Percentiles rank a stretch among this genome's conserved stretches.
Evolutionary conservation across 2,888 invertebrate species (phyloP).

Genomic region (Lobophora halterata): DNA sequence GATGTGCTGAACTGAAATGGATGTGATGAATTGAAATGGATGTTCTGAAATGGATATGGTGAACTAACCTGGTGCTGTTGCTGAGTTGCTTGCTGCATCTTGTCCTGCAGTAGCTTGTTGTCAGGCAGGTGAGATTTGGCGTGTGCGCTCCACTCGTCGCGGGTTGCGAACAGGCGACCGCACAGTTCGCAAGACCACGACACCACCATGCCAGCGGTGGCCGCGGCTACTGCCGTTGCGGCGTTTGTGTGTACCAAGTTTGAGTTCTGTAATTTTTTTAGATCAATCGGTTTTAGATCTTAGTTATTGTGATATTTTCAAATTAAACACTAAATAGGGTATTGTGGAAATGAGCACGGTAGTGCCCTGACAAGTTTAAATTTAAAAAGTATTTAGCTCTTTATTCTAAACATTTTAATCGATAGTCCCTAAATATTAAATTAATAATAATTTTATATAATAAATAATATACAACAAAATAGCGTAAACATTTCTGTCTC

Average conservation of each 20-base stretch:
- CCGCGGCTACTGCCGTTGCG: constrained; percentile 68
- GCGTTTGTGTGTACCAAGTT: constrained; percentile 75
- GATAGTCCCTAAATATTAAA: no score
- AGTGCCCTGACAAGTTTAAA: no score
- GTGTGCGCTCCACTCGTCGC: constrained; percentile 89
- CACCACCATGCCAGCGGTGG: constrained; percentile 78
- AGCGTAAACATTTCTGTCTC: constrained; percentile 28
- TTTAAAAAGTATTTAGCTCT: no score
- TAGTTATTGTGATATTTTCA: no score
- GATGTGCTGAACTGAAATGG: no score
- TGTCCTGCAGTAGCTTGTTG: constrained; percentile 69
- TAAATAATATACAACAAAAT: not conserved
- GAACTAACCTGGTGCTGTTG: constrained; percentile 64
- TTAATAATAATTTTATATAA: no score
- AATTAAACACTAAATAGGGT: no score
- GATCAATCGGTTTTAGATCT: no score
- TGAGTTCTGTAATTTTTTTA: constrained; percentile 55
- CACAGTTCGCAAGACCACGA: constrained; percentile 90
- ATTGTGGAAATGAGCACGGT: no score
- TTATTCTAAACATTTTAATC: constrained; percentile 14
- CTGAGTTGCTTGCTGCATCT: constrained; percentile 71
- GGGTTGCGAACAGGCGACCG: constrained; percentile 85
- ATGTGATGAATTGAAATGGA: no score
- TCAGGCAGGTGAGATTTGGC: constrained; percentile 86
- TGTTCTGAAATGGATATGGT: no score